Conservation (phyloP, 2,888 invertebrate species). For the Gerris lacustris region DNA sequence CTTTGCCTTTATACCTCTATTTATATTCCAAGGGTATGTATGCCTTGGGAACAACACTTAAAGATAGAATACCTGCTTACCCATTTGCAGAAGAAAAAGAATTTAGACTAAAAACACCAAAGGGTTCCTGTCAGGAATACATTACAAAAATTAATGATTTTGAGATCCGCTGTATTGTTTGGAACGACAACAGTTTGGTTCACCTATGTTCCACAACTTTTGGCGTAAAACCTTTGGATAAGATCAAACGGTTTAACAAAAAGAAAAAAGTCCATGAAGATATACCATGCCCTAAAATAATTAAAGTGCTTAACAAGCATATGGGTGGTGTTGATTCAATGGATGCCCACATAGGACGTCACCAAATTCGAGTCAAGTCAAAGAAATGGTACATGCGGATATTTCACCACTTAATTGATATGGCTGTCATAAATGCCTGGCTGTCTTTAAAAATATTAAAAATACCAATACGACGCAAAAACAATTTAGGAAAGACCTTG, state of each 20-base stretch:
- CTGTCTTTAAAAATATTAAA: neutral
- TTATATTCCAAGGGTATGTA: neutral
- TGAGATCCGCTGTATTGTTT: neutral
- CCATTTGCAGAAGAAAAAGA: neutral
- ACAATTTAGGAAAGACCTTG: neutral
- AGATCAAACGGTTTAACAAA: neutral
- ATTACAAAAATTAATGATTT: neutral
- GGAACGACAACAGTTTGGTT: neutral
- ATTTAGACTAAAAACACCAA: neutral
- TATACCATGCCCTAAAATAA: neutral
- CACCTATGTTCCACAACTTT: neutral
- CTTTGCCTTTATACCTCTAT: neutral
- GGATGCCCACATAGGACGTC: constrained; percentile 1
- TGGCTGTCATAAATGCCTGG: neutral
- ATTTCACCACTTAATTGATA: neutral
- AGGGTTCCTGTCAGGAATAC: neutral
- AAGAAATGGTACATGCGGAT: neutral
- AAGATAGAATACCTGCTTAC: neutral
- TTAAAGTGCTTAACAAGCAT: neutral
- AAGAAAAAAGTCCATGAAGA: neutral
- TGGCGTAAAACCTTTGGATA: neutral
- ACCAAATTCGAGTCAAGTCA: neutral
- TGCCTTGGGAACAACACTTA: neutral
- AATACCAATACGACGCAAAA: neutral
- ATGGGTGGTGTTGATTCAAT: constrained; percentile 1